phyloP scores from a whole-genome alignment of 2,113 vertebrate species.

The Epinephelus moara region DNA sequence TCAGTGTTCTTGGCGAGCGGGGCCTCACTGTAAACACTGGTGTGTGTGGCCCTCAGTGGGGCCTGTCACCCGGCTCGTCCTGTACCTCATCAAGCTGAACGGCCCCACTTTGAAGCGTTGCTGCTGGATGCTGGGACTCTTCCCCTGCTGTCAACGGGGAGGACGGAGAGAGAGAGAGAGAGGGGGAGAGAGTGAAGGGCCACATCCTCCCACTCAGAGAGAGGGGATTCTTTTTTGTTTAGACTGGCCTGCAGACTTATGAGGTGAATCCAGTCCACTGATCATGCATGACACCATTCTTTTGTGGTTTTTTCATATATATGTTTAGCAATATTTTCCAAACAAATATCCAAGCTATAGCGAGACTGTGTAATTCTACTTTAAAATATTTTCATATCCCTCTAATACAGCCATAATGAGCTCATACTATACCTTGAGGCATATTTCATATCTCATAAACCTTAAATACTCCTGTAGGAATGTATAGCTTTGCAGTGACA shows the following conservation, averaged over 20 bases:
- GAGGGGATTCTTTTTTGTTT: slow-evolving; percentile 24
- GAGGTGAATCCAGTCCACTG: slow-evolving; percentile 22
- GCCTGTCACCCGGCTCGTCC: slow-evolving; percentile 51
- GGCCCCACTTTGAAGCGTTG: slow-evolving; percentile 50
- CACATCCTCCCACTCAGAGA: slow-evolving; percentile 20
- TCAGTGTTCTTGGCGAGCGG: slow-evolving; percentile 34
- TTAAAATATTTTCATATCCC: background rate
- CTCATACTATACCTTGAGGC: background rate
- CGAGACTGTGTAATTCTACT: background rate
- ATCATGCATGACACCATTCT: background rate
- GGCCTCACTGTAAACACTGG: slow-evolving; percentile 56
- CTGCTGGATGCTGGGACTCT: slow-evolving; percentile 23
- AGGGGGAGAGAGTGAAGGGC: background rate
- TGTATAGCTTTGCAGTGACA: background rate
- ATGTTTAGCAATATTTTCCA: background rate
- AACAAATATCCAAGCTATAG: background rate
- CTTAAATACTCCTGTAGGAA: background rate
- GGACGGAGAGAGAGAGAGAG: background rate
- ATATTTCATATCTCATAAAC: background rate
- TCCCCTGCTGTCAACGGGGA: slow-evolving; percentile 16
- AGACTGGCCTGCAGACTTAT: slow-evolving; percentile 32
- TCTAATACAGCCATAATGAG: slow-evolving; percentile 4
- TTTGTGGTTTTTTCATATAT: background rate
- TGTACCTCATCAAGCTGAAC: slow-evolving; percentile 61
- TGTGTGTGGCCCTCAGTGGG: slow-evolving; percentile 53